These are phyloP conservation scores for Metopia argyrocephala DNA, from an alignment of 2,888 invertebrate species.

Conservation along the genomic window DNA sequence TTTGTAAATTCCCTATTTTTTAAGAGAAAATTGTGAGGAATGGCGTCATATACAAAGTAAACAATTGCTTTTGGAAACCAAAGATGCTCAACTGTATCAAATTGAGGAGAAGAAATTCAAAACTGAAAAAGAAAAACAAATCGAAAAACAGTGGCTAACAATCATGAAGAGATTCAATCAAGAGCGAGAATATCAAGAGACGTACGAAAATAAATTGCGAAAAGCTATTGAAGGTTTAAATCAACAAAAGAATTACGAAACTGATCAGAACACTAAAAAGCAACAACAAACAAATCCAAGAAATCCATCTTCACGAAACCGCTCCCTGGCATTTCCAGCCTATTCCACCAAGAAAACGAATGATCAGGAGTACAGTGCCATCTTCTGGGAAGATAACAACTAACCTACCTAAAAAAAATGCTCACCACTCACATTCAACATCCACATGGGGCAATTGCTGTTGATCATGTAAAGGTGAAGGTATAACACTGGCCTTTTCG, in stretches of 20 bases:
- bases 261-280: not conserved
- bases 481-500: no score
- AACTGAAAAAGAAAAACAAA: constrained; percentile 52
- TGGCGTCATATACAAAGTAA: constrained; percentile 62
- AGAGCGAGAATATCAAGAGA: constrained; percentile 62
- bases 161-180: constrained; percentile 48
- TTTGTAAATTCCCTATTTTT: not conserved
- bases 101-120: constrained; percentile 62
- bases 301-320: no score
- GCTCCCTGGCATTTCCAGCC: no score
- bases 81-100: constrained; percentile 65
- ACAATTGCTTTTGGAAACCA: constrained; percentile 63
- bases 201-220: constrained; percentile 51
- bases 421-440: no score
- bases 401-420: no score
- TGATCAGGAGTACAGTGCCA: no score
- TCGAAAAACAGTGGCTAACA: constrained; percentile 63
- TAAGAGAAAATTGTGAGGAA: constrained; percentile 66
- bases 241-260: constrained; percentile 52
- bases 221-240: constrained; percentile 51
- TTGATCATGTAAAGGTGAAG: no score
- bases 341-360: no score
- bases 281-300: not conserved
- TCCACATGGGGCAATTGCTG: no score
- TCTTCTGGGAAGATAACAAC: no score